Percentiles rank a stretch among this genome's conserved stretches.
These are phyloP conservation scores for Cricetomys ansorgei DNA, from an alignment of 2,113 vertebrate species.

Conservation along the genomic window DNA sequence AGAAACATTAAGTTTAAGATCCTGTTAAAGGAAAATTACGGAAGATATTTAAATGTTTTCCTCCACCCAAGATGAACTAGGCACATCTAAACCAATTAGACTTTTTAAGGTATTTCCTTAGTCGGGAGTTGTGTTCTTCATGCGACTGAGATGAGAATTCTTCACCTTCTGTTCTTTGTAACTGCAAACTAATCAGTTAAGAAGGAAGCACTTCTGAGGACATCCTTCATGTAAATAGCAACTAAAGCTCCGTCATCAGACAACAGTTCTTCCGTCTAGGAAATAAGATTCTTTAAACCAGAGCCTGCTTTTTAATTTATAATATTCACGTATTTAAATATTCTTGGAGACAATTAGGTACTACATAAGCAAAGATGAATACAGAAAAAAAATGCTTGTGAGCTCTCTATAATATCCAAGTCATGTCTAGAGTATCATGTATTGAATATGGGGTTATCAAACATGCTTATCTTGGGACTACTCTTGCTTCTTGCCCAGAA, in stretches of 20 bases:
- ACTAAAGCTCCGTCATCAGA: background rate
- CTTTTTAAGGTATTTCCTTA: slow-evolving; percentile 73
- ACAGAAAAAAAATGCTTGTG: background rate
- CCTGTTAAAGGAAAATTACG: slow-evolving; percentile 83
- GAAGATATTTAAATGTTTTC: slow-evolving; percentile 83
- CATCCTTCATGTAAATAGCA: slow-evolving; percentile 7
- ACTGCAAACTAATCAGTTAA: slow-evolving; percentile 36
- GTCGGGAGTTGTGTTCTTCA: slow-evolving; percentile 60
- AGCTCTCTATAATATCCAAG: background rate
- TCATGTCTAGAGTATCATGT: background rate
- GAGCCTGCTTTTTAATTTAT: background rate
- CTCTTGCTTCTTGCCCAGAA: background rate
- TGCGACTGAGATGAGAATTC: slow-evolving; percentile 14
- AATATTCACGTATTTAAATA: background rate
- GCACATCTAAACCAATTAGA: slow-evolving; percentile 78
- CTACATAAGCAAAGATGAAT: background rate
- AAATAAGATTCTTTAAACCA: slow-evolving; percentile 11
- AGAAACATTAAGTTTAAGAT: slow-evolving; percentile 82
- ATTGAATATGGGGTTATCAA: background rate
- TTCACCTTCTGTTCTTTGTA: slow-evolving; percentile 46
- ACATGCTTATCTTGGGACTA: background rate
- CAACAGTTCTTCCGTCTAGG: background rate
- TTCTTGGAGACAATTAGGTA: background rate
- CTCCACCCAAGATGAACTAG: slow-evolving; percentile 71
- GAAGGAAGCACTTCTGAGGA: slow-evolving; percentile 30